Evolutionary conservation across 2,797 vertebrate species (phyloP), one percentile per base, ranked within the genome.

Genomic region (Thaleichthys pacificus): DNA sequence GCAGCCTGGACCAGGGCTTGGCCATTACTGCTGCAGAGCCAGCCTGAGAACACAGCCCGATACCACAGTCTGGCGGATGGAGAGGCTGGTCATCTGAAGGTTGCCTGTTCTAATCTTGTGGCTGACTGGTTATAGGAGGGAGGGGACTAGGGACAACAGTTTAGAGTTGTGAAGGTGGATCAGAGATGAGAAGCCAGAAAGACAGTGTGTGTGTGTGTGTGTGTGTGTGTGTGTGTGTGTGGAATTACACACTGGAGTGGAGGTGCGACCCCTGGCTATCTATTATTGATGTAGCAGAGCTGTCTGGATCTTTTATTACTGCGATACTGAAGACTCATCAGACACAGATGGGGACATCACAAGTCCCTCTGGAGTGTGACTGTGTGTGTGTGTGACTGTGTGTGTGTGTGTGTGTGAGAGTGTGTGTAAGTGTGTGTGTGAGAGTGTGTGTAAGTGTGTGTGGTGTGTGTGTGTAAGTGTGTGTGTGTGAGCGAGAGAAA

Each of bases 281-380:
- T 71, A 77, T 77, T 77, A 78, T 78, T 74, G 60, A 74, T 71
- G 72, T 42, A 62, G 64, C 21, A 38, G 38, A 68, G 56, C 64
- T 56, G 57, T 70, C 30, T 56, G 47, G 61, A 74, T 71, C 61
- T 67, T 73, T 71, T 74, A 74, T 78, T 78, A 74, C 68, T 78
- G 56, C 38, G 38, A 42, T 42, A 42, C 60, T 69, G 30, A 54
- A 21, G 67, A 56, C 51, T 38, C 6, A 51, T 63, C 73, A 72
- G 56, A 66, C 66, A 72, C 66, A 66, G 66, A 64, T 30, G 42
- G 49, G 69, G 49, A 38, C 32, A 30, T 19, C 57, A 42, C 49
- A 56, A 58, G 69, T 28, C 69, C 54, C 26, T 61, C 58, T 32
- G 64, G 56, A 57, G 15, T 21, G 3, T 24, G 11, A 26, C 22